phyloP scores from a whole-genome alignment of 2,797 vertebrate species.

The Saxicola maurus region DNA sequence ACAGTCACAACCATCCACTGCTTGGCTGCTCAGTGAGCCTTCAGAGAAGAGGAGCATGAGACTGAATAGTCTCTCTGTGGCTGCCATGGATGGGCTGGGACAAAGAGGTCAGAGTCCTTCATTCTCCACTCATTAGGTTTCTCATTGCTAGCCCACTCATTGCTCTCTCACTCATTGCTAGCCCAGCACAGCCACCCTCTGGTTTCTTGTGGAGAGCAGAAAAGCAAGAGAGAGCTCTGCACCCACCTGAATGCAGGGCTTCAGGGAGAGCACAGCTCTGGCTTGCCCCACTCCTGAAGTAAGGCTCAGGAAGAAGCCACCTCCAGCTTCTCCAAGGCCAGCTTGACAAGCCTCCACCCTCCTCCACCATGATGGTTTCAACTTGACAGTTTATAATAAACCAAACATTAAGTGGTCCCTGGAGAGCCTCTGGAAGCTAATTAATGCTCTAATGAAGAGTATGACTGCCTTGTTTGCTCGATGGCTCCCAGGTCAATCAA shows the following conservation, averaged over 20 bases:
- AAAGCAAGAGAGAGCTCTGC: neutral
- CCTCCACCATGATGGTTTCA: neutral
- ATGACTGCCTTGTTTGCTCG: slow-evolving; percentile 7
- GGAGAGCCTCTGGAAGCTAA: slow-evolving; percentile 15
- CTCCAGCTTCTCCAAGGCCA: neutral
- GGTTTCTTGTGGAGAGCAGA: neutral
- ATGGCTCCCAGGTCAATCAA: slow-evolving; percentile 22
- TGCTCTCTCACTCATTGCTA: too few relatives aligned
- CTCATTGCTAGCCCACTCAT: neutral
- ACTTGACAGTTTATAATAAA: slow-evolving; percentile 23
- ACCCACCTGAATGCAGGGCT: neutral
- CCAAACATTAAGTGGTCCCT: neutral
- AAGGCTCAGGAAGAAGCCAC: neutral
- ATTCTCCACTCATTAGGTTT: neutral
- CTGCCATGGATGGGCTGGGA: neutral
- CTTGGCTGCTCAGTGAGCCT: neutral
- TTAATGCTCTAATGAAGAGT: slow-evolving; percentile 49
- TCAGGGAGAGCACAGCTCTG: neutral
- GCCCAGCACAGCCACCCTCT: neutral
- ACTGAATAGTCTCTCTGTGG: neutral
- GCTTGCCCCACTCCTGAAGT: neutral
- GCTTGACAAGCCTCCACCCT: neutral
- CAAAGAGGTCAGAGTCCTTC: neutral
- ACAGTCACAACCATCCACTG: neutral
- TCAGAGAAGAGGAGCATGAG: fast-evolving